phyloP scores from a whole-genome alignment of 2,113 vertebrate species.

The Leptodactylus fuscus region DNA sequence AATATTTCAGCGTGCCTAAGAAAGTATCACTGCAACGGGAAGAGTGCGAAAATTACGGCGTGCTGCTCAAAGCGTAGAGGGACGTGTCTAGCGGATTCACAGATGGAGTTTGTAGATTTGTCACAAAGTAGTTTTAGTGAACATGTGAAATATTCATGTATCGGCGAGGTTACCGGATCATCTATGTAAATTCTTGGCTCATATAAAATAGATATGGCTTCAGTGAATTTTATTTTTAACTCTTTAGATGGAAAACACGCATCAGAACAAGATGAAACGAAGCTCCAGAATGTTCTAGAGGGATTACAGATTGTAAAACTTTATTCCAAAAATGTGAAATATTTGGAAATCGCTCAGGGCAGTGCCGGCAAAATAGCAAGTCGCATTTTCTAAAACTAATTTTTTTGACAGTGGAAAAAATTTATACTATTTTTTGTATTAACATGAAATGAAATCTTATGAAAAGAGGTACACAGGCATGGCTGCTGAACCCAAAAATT shows the following conservation, averaged over 20 bases:
- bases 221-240: not conserved
- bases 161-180: not conserved
- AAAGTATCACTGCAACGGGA: not conserved
- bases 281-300: not conserved
- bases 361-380: not conserved
- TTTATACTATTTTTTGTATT: not conserved
- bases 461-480: not conserved
- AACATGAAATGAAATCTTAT: constrained; percentile 3
- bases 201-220: constrained; percentile 4
- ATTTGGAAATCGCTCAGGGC: not conserved
- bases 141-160: constrained; percentile 4
- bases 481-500: constrained; percentile 19
- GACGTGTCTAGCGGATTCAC: not conserved
- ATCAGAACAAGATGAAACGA: not conserved
- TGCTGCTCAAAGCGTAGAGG: not conserved
- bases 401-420: not conserved
- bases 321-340: not conserved
- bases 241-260: not conserved
- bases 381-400: not conserved
- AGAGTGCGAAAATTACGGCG: not conserved
- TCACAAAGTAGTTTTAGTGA: not conserved
- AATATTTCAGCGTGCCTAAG: not conserved
- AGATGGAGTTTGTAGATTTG: not conserved
- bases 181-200: not conserved
- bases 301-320: not conserved